Conservation (phyloP, 2,888 invertebrate species). For the Brachypalpus laphriformis region DNA sequence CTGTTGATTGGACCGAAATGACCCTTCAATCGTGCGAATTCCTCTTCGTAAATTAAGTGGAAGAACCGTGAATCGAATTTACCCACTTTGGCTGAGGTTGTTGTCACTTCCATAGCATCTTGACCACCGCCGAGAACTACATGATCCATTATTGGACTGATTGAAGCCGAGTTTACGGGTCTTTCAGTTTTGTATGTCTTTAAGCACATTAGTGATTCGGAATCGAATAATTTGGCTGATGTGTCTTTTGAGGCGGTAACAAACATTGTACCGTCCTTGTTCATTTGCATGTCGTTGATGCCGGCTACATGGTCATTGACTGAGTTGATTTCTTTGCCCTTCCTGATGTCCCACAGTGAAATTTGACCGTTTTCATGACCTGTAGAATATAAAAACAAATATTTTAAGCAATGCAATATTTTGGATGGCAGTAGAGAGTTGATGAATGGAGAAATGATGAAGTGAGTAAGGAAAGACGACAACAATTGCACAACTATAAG, state of each 20-base stretch:
- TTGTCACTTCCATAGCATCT: constrained; percentile 99
- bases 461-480: too few relatives aligned
- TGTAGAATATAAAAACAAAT: constrained; percentile 48
- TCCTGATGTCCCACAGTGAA: constrained; percentile 95
- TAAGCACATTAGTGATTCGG: constrained; percentile 91
- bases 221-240: constrained; percentile 97
- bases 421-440: too few relatives aligned
- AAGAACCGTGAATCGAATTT: constrained; percentile 98
- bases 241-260: constrained; percentile 98
- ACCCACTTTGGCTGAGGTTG: constrained; percentile 95
- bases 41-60: constrained; percentile 97
- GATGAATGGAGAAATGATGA: background rate
- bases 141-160: constrained; percentile 97
- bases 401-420: background rate
- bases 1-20: constrained; percentile 99
- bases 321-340: constrained; percentile 90
- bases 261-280: constrained; percentile 96
- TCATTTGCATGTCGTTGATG: constrained; percentile 98
- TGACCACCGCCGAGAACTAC: constrained; percentile 99
- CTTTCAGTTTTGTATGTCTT: constrained; percentile 99
- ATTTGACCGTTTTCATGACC: constrained; percentile 97
- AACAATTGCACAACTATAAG: too few relatives aligned
- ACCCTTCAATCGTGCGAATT: constrained; percentile 98
- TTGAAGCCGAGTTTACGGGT: constrained; percentile 98
- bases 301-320: constrained; percentile 92